Percentiles rank a stretch among this genome's conserved stretches.
phyloP scores from a whole-genome alignment of 2,113 vertebrate genomes.

The Bungarus multicinctus region DNA sequence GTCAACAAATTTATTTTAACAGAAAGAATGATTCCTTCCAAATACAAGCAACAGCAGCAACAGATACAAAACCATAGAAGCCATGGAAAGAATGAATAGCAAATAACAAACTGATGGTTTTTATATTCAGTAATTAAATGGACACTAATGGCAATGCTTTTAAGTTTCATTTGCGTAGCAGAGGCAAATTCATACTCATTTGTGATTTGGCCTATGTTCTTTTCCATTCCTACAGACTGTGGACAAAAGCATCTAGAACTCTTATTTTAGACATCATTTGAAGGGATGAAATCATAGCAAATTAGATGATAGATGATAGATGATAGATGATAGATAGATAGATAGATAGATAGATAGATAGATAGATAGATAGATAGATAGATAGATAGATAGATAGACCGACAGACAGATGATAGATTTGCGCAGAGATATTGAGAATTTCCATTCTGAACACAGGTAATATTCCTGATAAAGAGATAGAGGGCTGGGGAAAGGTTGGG shows the following conservation, averaged over 20 bases:
- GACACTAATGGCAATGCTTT: background rate
- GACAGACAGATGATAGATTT: background rate
- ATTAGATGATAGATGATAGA: background rate
- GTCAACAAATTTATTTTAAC: background rate
- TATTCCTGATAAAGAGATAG: background rate
- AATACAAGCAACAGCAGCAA: background rate
- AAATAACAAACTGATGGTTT: conserved; percentile 4
- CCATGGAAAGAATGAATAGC: background rate
- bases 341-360: background rate
- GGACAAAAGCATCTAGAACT: background rate
- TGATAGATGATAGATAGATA: background rate
- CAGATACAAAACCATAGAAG: background rate
- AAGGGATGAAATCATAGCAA: background rate
- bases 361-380: background rate
- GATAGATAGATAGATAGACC: background rate
- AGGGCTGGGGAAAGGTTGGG: background rate
- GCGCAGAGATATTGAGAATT: background rate
- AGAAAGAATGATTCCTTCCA: background rate
- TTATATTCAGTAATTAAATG: conserved; percentile 1
- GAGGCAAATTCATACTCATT: background rate
- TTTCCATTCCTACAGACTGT: background rate
- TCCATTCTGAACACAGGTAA: background rate
- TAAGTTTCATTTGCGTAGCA: background rate
- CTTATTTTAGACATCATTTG: background rate
- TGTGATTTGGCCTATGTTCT: background rate